Percentiles rank a stretch among this genome's conserved stretches.
Evolutionary conservation across 35 echinoderm and acorn worm species (phyloP).

Genomic region (Amphiura filiformis): DNA sequence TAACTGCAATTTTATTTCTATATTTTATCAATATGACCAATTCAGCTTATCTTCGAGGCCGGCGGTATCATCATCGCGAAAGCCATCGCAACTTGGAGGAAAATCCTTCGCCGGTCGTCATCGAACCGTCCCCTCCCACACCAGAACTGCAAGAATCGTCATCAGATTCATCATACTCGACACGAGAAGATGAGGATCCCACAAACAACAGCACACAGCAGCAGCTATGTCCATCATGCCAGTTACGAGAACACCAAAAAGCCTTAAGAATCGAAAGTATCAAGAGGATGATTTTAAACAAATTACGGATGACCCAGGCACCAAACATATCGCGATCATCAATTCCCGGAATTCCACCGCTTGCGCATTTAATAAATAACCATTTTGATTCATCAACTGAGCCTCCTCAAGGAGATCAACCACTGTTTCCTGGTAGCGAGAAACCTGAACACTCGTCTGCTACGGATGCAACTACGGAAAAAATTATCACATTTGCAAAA

Average conservation of each 20-base stretch:
- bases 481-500: conserved; percentile 61
- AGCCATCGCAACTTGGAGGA: neutral
- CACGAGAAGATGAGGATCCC: neutral
- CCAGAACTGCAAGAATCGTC: neutral
- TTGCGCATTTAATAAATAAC: conserved; percentile 21
- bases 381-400: neutral
- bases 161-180: neutral
- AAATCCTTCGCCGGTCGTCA: conserved; percentile 8
- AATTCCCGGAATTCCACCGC: conserved; percentile 40
- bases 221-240: conserved; percentile 30
- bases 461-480: conserved; percentile 28
- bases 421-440: neutral
- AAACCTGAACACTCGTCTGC: neutral
- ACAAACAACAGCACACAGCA: neutral
- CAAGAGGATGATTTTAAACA: conserved; percentile 41
- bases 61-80: neutral
- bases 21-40: conserved; percentile 4
- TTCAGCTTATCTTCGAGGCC: neutral
- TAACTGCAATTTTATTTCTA: neutral
- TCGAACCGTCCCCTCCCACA: neutral
- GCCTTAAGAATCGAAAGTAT: conserved; percentile 50
- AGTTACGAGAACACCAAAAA: conserved; percentile 48
- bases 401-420: conserved; percentile 4
- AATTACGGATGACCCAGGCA: conserved; percentile 14
- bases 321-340: conserved; percentile 51